Evolutionary conservation across 2,797 vertebrate species (phyloP), one percentile per base, ranked within the genome.

Genomic region (Melanotaenia pygmaea): DNA sequence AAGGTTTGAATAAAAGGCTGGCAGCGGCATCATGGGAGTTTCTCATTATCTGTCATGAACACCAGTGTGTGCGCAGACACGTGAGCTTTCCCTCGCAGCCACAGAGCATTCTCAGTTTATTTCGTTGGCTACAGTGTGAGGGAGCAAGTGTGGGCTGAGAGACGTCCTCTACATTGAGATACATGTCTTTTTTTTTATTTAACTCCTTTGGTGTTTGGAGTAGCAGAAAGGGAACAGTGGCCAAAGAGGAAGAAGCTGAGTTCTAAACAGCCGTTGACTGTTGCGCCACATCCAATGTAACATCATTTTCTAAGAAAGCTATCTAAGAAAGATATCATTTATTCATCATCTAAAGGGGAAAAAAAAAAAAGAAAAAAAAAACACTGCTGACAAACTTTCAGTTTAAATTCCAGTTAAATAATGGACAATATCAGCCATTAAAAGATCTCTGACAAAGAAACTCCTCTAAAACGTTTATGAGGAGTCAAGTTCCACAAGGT

Each of bases 41-140:
- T 71, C 80, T 76, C 70, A 54, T 86, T 91, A 86, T 88, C 76
- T 66, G 81, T 69, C 79, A 84, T 70, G 84, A 86, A 81, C 86
- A 83, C 80, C 70, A 77, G 77, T 61, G 86, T 84, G 89, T 86
- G 87, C 83, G 64, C 67, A 50, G 66, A 82, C 89, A 89, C 74
- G 85, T 88, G 87, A 90, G 82, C 74, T 14, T 77, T 64, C 60
- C 74, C 80, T 70, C 71, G 59, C 64, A 81, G 77, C 59, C 54
- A 67, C 69, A 67, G 40, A 72, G 71, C 50, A 30, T 71, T 74
- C 71, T 67, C 63, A 37, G 69, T 74, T 83, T 43, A 72, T 67
- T 72, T 24, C 32, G 59, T 62, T 74, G 58, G 79, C 60, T 57
- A n/a, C 67, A 26, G 66, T 43, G 70, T 13, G 53, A 43, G 64